A percentile compares a stretch with the other conserved stretches of the same genome.
phyloP scores from a whole-genome alignment of 2,113 vertebrate species.

The Phaetusa simplex region DNA sequence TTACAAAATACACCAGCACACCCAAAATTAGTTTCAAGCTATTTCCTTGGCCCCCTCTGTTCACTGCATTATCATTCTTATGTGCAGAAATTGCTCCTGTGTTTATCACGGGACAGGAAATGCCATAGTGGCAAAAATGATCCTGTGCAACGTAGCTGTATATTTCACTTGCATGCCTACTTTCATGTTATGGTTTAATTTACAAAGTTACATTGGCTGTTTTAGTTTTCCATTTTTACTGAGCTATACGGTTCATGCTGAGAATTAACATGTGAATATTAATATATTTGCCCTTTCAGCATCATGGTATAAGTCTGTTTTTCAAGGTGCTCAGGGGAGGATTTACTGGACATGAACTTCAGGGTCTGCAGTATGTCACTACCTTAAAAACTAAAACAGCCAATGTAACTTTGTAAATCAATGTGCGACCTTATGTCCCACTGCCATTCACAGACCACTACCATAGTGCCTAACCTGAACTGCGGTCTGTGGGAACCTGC shows the following conservation, averaged over 20 bases:
- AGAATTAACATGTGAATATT: neutral
- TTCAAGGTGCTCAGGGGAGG: neutral
- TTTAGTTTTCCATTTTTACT: neutral
- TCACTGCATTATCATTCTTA: slow-evolving; percentile 35
- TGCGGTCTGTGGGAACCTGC: neutral
- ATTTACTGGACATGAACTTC: too few species aligned
- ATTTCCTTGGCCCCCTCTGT: slow-evolving; percentile 25
- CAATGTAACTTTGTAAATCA: too few species aligned
- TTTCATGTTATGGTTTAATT: neutral
- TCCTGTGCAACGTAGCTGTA: neutral
- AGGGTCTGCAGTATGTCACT: too few species aligned
- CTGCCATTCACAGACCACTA: neutral
- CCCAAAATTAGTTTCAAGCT: slow-evolving; percentile 32
- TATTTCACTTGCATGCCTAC: neutral
- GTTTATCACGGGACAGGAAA: slow-evolving; percentile 14
- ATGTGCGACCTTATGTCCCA: neutral
- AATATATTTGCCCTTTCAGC: neutral
- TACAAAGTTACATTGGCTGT: neutral
- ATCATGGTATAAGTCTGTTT: neutral
- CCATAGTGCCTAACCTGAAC: neutral
- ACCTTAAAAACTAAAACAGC: too few species aligned
- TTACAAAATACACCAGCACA: slow-evolving; percentile 38
- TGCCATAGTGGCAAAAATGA: slow-evolving; percentile 6
- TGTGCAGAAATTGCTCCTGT: slow-evolving; percentile 12
- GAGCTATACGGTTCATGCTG: neutral